Conservation (phyloP, 2,113 vertebrate genomes). For the Pampusana beccarii region DNA sequence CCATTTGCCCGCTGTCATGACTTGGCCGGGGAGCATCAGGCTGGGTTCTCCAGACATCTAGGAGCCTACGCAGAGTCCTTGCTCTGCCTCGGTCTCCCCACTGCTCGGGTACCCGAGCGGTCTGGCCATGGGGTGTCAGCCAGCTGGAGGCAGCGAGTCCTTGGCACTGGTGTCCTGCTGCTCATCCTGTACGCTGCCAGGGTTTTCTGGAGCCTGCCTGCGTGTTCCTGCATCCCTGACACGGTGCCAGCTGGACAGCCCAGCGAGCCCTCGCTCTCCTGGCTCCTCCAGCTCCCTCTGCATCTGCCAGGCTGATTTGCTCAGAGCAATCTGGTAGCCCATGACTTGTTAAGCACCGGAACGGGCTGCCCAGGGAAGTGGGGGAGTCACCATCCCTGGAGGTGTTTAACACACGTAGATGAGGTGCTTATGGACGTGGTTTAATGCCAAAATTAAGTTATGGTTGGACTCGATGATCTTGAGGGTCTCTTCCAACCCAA, state of each 20-base stretch:
- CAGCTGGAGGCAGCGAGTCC: not conserved
- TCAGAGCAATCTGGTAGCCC: not conserved
- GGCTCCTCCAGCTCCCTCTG: not conserved
- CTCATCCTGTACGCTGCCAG: not conserved
- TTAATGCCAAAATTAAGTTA: no score
- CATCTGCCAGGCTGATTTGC: not conserved
- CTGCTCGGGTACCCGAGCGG: accelerated
- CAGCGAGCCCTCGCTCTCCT: not conserved
- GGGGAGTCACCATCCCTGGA: no score
- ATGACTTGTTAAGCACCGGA: not conserved
- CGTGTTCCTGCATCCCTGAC: not conserved
- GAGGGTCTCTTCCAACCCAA: no score
- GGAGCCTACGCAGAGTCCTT: not conserved
- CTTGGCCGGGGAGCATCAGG: not conserved
- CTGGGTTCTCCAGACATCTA: not conserved
- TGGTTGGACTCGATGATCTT: no score
- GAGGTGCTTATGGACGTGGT: no score
- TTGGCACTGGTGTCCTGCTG: not conserved
- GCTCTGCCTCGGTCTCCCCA: not conserved
- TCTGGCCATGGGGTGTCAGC: accelerated
- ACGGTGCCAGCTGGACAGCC: not conserved
- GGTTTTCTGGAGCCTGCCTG: not conserved
- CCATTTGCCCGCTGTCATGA: accelerated
- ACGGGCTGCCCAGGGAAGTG: no score
- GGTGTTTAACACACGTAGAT: no score